These are phyloP conservation scores for Lypha dubia DNA, from an alignment of 2,888 invertebrate species.

Conservation along the genomic window DNA sequence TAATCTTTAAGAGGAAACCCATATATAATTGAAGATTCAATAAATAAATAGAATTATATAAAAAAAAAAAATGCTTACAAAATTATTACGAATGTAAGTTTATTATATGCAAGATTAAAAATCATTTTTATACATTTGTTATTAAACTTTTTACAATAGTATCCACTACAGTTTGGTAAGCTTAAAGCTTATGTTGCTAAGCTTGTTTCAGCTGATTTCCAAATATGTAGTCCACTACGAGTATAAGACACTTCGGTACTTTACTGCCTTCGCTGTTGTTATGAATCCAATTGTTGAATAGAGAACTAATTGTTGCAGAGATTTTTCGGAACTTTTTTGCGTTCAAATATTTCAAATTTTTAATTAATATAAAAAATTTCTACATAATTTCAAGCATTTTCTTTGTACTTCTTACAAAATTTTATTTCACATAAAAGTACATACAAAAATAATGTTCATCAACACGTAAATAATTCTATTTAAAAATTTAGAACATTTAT, in stretches of 20 bases:
- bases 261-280: not conserved
- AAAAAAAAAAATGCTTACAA: too few relatives aligned
- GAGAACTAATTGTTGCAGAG: not conserved
- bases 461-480: constrained; percentile 48
- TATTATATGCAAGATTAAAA: too few relatives aligned
- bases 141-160: too few relatives aligned
- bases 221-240: too few relatives aligned
- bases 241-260: not conserved
- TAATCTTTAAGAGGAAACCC: too few relatives aligned
- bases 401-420: constrained; percentile 8
- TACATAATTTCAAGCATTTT: not conserved
- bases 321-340: not conserved
- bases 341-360: not conserved
- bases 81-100: too few relatives aligned
- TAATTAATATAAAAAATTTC: not conserved
- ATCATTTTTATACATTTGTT: too few relatives aligned
- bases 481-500: not conserved
- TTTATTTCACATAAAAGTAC: constrained; percentile 2
- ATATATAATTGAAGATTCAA: too few relatives aligned
- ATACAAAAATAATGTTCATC: constrained; percentile 24
- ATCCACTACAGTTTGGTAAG: too few relatives aligned
- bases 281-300: not conserved
- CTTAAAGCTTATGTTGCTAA: too few relatives aligned
- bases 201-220: too few relatives aligned
- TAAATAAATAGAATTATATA: too few relatives aligned